Base-by-base conservation (phyloP, 2,113 vertebrate species). In the Sisor rabdophorus region DNA sequence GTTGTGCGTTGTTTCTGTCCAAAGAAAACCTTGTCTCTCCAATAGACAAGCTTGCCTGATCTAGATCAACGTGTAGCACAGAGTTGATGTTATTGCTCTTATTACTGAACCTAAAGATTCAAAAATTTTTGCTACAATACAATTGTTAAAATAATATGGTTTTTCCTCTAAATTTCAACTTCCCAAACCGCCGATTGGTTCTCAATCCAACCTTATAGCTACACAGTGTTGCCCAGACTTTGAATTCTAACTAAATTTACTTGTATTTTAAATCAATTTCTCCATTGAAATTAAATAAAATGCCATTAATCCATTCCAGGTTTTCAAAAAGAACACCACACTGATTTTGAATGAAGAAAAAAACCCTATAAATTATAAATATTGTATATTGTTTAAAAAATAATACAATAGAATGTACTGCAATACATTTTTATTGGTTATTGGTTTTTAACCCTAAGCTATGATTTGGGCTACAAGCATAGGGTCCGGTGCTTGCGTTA, bases 11-110 rank as follows among this genome's bases (percentile, higher is more conserved):
- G 64, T 32, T 70, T 9, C 50, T 52, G 22, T 78, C 77, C 69
- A 65, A 78, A 65, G 26, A 63, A 52, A 55, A 65, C 40, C 32
- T 55, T 59, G 36, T 52, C 30, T 78, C 12, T 71, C 76, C 47
- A 52, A 36, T 52, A 58, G 40, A 17, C 26, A 22, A 12, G 30
- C 48, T 77, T 59, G 54, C n/a, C 67, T 77, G 56, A 61, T 77
- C 56, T 53, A 47, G 54, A 69, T 40, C 40, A 55, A 54, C 26
- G 54, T 54, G 28, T 40, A 13, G 13, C 59, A 32, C 20, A 36
- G 11, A 59, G 19, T 40, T 78, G 22, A 54, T 32, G 32, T 16
- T 59, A 28, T 52, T 53, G 28, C 17, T 71, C 30, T 47, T 54
- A 55, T 16, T n/a, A 56, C 26, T 65, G n/a, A 65, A 76, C 0